Conservation (phyloP, 2,888 invertebrate genomes). For the Plebejus argus region DNA sequence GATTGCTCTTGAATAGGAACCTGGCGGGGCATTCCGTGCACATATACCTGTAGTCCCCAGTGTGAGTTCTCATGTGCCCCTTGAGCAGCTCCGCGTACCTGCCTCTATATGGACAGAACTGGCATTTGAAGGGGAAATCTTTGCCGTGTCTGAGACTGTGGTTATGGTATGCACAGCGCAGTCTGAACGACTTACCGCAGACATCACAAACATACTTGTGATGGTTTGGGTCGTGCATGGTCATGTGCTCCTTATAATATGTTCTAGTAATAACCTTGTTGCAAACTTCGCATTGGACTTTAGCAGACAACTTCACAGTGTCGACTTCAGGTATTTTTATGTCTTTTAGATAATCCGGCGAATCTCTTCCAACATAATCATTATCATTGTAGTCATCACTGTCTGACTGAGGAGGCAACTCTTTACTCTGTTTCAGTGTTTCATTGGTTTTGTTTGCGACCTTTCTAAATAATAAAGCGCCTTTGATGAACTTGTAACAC, state of each 20-base stretch:
- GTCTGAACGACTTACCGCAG: constrained; percentile 52
- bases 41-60: constrained; percentile 54
- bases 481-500: constrained; percentile 58
- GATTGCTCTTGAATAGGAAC: constrained; percentile 55
- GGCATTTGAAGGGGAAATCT: constrained; percentile 51
- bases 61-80: constrained; percentile 52
- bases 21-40: constrained; percentile 55
- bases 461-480: constrained; percentile 57
- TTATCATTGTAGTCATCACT: constrained; percentile 36
- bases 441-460: constrained; percentile 55
- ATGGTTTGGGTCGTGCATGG: constrained; percentile 53
- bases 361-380: constrained; percentile 39
- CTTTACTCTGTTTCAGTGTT: constrained; percentile 48
- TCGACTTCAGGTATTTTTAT: neutral
- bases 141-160: constrained; percentile 51
- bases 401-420: constrained; percentile 38
- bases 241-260: constrained; percentile 50
- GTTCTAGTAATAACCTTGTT: constrained; percentile 50
- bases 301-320: constrained; percentile 40
- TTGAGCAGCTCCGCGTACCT: constrained; percentile 49
- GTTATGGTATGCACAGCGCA: constrained; percentile 53
- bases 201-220: constrained; percentile 52
- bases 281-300: constrained; percentile 51
- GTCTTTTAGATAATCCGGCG: neutral
- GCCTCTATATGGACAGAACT: constrained; percentile 52